Evolutionary conservation across 2,888 invertebrate species (phyloP).

Genomic region (Chouioia cunea): DNA sequence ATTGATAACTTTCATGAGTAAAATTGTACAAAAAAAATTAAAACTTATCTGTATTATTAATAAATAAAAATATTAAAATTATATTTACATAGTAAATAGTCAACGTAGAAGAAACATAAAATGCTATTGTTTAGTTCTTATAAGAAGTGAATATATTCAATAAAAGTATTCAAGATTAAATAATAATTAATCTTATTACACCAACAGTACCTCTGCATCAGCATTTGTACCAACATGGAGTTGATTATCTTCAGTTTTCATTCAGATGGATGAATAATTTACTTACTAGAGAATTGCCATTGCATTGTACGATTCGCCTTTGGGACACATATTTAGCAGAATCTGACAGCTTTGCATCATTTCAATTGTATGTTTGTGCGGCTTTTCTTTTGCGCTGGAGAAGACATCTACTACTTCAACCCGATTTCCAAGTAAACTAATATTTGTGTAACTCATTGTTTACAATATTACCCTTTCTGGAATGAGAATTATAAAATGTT

Average conservation of each 20-base stretch:
- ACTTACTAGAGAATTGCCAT: constrained; percentile 94
- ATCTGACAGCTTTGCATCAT: constrained; percentile 95
- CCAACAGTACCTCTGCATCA: constrained; percentile 82
- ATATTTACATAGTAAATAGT: not conserved
- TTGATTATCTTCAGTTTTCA: constrained; percentile 98
- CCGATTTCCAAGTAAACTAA: constrained; percentile 89
- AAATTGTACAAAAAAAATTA: no score
- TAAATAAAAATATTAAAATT: not conserved
- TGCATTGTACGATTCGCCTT: constrained; percentile 94
- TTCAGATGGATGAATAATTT: constrained; percentile 99
- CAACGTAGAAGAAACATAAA: no score
- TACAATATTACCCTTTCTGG: not conserved
- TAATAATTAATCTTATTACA: constrained; percentile 10
- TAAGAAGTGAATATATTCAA: not conserved
- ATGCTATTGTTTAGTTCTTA: not conserved
- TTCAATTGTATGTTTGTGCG: constrained; percentile 99
- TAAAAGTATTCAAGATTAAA: not conserved
- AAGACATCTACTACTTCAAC: constrained; percentile 87
- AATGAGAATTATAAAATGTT: constrained; percentile 15
- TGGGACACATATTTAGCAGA: constrained; percentile 99
- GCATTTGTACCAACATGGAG: constrained; percentile 92
- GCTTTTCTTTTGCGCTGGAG: constrained; percentile 97
- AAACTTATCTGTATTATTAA: no score
- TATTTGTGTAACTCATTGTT: no score
- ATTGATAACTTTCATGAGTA: no score